Base-by-base conservation (phyloP, 2,797 vertebrate species). In the Valencia hispanica region DNA sequence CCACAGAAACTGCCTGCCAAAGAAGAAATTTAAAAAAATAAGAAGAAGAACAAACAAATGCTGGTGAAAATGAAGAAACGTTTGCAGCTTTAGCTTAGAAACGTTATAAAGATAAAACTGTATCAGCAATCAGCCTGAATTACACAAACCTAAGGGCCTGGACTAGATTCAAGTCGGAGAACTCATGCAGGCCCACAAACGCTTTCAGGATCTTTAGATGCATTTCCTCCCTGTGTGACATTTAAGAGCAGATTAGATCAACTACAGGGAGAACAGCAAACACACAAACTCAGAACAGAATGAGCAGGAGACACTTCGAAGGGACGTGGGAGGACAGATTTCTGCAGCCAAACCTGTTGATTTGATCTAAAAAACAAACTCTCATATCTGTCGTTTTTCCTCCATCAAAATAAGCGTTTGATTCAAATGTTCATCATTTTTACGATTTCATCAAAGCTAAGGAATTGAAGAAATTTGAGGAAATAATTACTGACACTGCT, bases 131-230 rank as follows among this genome's bases (percentile, higher is more conserved):
- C 34, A 43, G 5, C 25, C 34, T 22, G 32, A 32, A n/a, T 71
- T 55, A 79, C 10, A 77, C 96, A 81, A 81, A 98, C 98, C 98
- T 96, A 70, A 99, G 91, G 0, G 97, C 98, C 93, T 98, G 97
- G 68, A 99, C 98, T 15, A 99, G 94, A 90, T 98, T 98, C 82
- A 99, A 96, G 84, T 97, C 96, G 22, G 96, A 95, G 79, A 99
- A 98, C 82, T 98, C 96, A 10, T 99, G 97, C 77, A 97, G 95
- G n/a, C 91, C 94, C 88, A 98, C 97, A 3, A 98, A 99, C 14
- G 95, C 96, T 79, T 97, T 97, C 41, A 99, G 94, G 27, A 95
- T 91, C 83, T 96, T 87, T 81, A 99, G 94, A 82, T 97, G 96
- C 84, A 89, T 85, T 36, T 96, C 90, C 68, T 97, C 94, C 88